Conservation (phyloP, 2,888 invertebrate species). For the Leptopilina syphax region DNA sequence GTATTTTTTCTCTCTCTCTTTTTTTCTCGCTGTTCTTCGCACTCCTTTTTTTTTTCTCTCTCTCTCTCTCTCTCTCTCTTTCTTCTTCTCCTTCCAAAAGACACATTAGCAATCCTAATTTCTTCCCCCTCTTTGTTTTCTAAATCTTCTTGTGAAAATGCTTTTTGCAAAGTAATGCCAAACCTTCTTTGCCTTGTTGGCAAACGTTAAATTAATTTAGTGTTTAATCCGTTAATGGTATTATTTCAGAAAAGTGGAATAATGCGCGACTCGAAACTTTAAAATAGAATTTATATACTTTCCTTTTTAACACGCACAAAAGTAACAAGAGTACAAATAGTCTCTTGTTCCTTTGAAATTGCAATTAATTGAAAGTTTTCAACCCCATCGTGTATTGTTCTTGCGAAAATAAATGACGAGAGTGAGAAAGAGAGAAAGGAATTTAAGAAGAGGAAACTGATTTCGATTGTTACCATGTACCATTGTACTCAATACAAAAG, state of each 20-base stretch:
- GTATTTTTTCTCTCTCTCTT: too few relatives aligned
- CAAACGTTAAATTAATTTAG: slow-evolving; percentile 8
- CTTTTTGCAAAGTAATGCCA: slow-evolving; percentile 10
- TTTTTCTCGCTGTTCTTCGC: too few relatives aligned
- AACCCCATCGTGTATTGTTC: not conserved
- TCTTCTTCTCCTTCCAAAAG: not conserved
- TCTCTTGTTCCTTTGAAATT: not conserved
- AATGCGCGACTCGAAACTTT: not conserved
- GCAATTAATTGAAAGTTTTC: slow-evolving; percentile 1
- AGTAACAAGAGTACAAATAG: not conserved
- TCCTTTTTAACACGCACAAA: not conserved
- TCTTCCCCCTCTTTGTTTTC: not conserved
- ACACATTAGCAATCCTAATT: slow-evolving; percentile 25
- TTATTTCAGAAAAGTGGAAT: not conserved
- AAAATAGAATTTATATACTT: not conserved
- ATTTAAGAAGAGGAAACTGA: not conserved
- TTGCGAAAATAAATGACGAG: not conserved
- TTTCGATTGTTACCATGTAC: too few relatives aligned
- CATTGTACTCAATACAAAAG: too few relatives aligned
- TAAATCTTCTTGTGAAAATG: slow-evolving; percentile 7
- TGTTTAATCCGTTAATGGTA: slow-evolving; percentile 15
- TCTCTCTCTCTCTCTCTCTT: not conserved
- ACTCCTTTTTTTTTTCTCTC: too few relatives aligned
- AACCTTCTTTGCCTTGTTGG: not conserved
- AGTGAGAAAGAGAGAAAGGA: not conserved